These are phyloP conservation scores for Himalopsyche japonica DNA, from an alignment of 2,888 invertebrate species.

Conservation along the genomic window DNA sequence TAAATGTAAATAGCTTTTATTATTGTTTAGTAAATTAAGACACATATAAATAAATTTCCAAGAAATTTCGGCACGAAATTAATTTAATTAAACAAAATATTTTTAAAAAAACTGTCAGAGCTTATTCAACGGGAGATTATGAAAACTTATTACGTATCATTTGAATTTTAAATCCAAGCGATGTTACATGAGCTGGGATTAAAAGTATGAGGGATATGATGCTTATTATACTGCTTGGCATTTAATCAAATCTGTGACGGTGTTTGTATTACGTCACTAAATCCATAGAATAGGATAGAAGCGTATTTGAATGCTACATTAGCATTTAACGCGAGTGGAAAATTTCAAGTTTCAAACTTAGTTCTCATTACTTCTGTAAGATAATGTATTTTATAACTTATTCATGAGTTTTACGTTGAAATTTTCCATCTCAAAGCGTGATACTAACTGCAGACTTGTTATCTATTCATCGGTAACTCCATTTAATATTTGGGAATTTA, in stretches of 20 bases:
- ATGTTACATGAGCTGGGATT: neutral
- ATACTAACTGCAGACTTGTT: constrained; percentile 9
- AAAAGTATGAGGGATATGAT: neutral
- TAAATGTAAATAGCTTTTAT: too few species aligned
- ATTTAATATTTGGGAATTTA: constrained; percentile 22
- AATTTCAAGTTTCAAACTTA: constrained; percentile 26
- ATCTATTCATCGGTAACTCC: constrained; percentile 20
- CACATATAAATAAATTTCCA: too few species aligned
- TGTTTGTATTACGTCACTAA: neutral
- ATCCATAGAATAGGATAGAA: neutral
- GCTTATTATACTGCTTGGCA: neutral
- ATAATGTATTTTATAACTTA: constrained; percentile 37
- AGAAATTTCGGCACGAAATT: too few species aligned
- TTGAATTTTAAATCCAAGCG: too few species aligned
- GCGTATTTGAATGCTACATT: constrained; percentile 5
- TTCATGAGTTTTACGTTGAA: constrained; percentile 27
- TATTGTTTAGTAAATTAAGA: too few species aligned
- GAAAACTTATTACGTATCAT: too few species aligned
- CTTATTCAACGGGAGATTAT: too few species aligned
- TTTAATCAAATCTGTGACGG: neutral
- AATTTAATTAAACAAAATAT: too few species aligned
- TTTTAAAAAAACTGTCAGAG: too few species aligned
- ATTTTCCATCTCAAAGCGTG: constrained; percentile 19
- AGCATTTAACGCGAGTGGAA: constrained; percentile 21
- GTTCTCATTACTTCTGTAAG: constrained; percentile 30